A percentile compares a stretch with the other conserved stretches of the same genome.
These are phyloP conservation scores for Sorex fumeus DNA, from an alignment of 2,113 vertebrate genomes.

Conservation along the genomic window DNA sequence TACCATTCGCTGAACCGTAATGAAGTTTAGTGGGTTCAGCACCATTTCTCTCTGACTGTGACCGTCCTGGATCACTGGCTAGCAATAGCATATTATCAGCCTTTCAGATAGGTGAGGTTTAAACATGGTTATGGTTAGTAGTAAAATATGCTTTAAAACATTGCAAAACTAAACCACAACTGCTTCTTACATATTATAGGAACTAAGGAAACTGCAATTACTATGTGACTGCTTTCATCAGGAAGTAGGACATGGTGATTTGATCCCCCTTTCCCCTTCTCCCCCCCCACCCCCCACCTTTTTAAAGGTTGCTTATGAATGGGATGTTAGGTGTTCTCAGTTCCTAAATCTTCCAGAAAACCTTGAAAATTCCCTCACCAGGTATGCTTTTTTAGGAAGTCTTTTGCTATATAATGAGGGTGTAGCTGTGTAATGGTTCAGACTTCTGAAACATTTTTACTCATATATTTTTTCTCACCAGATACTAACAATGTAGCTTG, in stretches of 20 bases:
- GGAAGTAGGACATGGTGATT: conserved; percentile 35
- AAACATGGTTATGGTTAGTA: conserved; percentile 89
- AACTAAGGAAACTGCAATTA: conserved; percentile 48
- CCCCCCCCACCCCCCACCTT: conserved; percentile 1
- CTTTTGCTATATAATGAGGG: conserved; percentile 63
- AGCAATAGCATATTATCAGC: conserved; percentile 91
- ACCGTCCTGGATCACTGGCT: conserved; percentile 93
- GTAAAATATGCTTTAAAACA: conserved; percentile 79
- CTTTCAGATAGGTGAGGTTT: conserved; percentile 92
- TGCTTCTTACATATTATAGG: conserved; percentile 52
- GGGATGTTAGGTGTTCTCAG: conserved; percentile 25
- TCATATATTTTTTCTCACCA: conserved; percentile 64
- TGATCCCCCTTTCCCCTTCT: too few species aligned
- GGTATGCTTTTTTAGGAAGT: conserved; percentile 46
- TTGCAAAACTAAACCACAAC: conserved; percentile 5
- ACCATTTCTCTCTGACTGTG: conserved; percentile 89
- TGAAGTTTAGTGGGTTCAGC: conserved; percentile 90
- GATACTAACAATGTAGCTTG: conserved; percentile 55
- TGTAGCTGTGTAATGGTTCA: conserved; percentile 61
- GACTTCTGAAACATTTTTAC: conserved; percentile 71
- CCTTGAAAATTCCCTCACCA: conserved; percentile 65
- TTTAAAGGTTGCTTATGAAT: conserved; percentile 55
- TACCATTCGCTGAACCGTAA: conserved; percentile 92
- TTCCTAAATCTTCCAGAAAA: conserved; percentile 73
- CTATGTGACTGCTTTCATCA: conserved; percentile 35